Base-by-base conservation (phyloP, 2,888 invertebrate genomes). In the Camponotus fellah region DNA sequence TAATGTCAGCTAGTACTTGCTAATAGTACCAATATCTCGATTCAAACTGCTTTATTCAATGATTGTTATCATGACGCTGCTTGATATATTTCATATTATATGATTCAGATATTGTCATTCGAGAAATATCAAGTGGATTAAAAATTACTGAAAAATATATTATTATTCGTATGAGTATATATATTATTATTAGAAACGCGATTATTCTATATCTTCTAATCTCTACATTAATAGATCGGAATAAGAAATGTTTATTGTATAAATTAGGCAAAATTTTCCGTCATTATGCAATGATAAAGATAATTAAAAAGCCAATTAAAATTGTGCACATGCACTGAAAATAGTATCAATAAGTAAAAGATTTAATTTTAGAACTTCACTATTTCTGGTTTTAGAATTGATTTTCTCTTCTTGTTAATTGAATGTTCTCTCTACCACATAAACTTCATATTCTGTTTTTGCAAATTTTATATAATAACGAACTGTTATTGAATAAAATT, bases 381-480 rank as follows among this genome's bases (percentile, higher is more conserved):
- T 10, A 37, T 65, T 49, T 49, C 34, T 26, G 64, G 49, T 26
- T 76, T 76, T 76, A 76, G 26, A 49, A 65, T 49, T 43, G 49
- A 37, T 37, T 75, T 53, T 17, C 49, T 17, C 43, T 53, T 65
- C 75, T 75, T 65, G 14, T 37, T 64, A 49, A 76, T 76, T 65
- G 75, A 49, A 64, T 65, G 65, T 21, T 64, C 37, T 65, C 17
- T 3, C 46, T 49, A 49, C 37, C 17, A 62, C 32, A 74, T 43
- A 34, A 64, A 49, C 64, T 76, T 65, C 49, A 76, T 65, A 65
- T 37, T 49, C 37, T 37, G 21, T 21, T 76, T 49, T 37, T 49
- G 65, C 21, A 65, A 76, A 76, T 26, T 65, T 65, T 65, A 65
- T 65, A 65, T 64, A 65, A 49, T 37, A 76, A 76, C 65, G 65